Conservation (phyloP, 2,888 invertebrate species). For the Nemotelus nigrinus region DNA sequence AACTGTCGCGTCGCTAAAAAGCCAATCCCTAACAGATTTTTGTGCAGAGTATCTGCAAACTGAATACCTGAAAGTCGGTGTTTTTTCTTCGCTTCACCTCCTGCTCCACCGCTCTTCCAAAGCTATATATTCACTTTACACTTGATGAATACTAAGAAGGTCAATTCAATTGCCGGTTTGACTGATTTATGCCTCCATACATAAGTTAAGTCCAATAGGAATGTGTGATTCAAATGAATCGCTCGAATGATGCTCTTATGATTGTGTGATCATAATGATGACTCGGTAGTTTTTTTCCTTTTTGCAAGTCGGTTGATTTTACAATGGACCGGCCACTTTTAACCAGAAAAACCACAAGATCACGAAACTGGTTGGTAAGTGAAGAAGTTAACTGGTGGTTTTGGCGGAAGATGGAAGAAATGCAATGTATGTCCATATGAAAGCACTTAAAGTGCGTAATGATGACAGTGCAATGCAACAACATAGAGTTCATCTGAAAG, state of each 20-base stretch:
- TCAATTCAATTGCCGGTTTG: slow-evolving; percentile 11
- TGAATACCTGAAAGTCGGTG: no score
- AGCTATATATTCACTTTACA: no score
- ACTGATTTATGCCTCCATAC: slow-evolving; percentile 9
- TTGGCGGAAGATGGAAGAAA: background rate
- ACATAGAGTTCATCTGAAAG: background rate
- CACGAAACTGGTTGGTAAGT: background rate
- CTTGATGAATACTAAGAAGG: background rate
- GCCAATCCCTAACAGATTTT: no score
- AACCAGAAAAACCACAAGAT: background rate
- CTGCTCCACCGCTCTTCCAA: no score
- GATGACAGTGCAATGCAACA: slow-evolving; percentile 9
- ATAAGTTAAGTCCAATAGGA: background rate
- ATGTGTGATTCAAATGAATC: background rate
- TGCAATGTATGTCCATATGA: background rate
- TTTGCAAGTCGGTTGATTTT: background rate
- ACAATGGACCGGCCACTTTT: background rate
- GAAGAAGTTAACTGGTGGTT: slow-evolving; percentile 7
- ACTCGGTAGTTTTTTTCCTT: background rate
- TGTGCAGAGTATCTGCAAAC: no score
- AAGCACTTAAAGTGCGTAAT: background rate
- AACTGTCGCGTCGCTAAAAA: no score
- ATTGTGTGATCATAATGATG: slow-evolving; percentile 16
- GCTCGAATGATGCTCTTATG: background rate
- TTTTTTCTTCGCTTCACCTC: no score